Conservation (phyloP, 2,888 invertebrate species). For the Eupithecia pulchellata region DNA sequence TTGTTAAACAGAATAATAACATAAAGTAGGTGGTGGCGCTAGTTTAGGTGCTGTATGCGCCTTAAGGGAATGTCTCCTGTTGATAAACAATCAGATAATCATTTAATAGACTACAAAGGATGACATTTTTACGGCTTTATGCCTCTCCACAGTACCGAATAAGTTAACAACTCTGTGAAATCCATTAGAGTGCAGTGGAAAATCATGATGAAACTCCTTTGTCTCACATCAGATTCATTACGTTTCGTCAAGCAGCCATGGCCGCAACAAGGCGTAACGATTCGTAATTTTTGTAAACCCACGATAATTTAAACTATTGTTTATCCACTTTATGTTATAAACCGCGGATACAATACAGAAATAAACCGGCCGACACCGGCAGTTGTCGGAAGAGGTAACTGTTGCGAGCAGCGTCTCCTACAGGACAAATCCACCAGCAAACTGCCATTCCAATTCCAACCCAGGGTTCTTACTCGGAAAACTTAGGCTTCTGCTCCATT, state of each 20-base stretch:
- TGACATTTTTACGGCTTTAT: no score
- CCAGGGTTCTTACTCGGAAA: no score
- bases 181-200: conserved; percentile 1
- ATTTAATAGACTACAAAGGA: no score
- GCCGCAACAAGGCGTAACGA: conserved; percentile 45
- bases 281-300: conserved; percentile 11
- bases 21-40: no score
- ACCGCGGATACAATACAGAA: neutral
- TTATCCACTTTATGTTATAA: neutral
- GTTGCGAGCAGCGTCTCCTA: no score
- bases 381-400: neutral
- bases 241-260: conserved; percentile 45
- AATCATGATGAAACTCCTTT: conserved; percentile 41
- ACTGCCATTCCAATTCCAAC: neutral
- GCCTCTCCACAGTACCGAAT: neutral
- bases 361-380: neutral
- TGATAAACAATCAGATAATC: no score
- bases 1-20: no score
- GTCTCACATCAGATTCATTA: conserved; percentile 43
- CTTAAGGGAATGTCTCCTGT: no score
- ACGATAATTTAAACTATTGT: conserved; percentile 10
- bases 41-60: no score
- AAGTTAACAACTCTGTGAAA: neutral
- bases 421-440: neutral
- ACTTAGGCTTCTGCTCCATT: no score